Evolutionary conservation across 2,797 vertebrate species (phyloP).

Genomic region (Miichthys miiuy): DNA sequence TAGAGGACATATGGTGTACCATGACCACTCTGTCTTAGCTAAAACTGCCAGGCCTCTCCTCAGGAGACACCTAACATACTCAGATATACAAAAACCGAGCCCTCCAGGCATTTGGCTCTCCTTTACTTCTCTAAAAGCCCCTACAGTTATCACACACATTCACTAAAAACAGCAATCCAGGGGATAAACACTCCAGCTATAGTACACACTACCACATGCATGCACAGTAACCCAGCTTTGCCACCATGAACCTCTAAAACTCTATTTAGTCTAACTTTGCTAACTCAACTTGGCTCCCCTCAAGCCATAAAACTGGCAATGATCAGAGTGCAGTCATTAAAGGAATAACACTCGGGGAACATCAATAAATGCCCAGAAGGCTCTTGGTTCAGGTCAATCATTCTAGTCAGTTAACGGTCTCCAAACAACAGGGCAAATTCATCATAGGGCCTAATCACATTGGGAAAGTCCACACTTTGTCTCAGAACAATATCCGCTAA

Average conservation of each 20-base stretch:
- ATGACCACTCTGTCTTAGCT: constrained; percentile 58
- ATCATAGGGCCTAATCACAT: constrained; percentile 84
- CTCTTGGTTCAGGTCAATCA: constrained; percentile 81
- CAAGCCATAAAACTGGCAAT: constrained; percentile 64
- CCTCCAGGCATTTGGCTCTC: constrained; percentile 52
- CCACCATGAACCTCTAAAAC: constrained; percentile 50
- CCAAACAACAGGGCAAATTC: constrained; percentile 85
- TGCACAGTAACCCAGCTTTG: constrained; percentile 31
- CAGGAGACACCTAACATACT: constrained; percentile 43
- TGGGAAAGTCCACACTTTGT: constrained; percentile 74
- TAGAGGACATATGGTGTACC: constrained; percentile 37
- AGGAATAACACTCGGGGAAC: constrained; percentile 74
- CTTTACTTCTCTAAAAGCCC: constrained; percentile 43
- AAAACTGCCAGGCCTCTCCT: constrained; percentile 54
- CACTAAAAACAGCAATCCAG: constrained; percentile 26
- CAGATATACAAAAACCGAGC: constrained; percentile 43
- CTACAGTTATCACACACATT: constrained; percentile 38
- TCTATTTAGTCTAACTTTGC: constrained; percentile 69
- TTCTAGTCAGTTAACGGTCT: constrained; percentile 80
- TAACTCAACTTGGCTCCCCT: constrained; percentile 68
- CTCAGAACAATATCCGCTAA: constrained; percentile 86
- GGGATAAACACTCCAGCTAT: constrained; percentile 34
- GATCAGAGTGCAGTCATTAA: constrained; percentile 74
- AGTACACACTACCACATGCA: constrained; percentile 34
- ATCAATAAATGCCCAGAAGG: constrained; percentile 81